Base-by-base conservation (phyloP, 2,113 vertebrate species). In the Macquaria ambigua region DNA sequence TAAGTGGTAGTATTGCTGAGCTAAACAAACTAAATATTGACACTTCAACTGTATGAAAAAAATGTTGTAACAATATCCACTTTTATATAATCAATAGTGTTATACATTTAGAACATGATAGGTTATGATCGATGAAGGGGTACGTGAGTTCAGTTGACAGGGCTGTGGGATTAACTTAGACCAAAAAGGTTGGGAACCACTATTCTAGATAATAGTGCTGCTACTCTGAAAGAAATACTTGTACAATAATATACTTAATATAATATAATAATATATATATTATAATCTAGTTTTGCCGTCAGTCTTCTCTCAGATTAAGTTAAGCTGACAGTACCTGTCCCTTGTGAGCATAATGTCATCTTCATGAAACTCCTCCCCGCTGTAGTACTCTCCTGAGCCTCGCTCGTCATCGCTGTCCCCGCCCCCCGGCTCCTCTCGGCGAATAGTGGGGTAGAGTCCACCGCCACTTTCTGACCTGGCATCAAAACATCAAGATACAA, bases 291-390 rank as follows among this genome's bases (percentile, higher is more conserved):
- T 21, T 63, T 55, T 52, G 14, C n/a, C 31, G 25, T 72, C 46
- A 11, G 34, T 56, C 16, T 68, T 71, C 59, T 18, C n/a, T 52
- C 58, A 41, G 23, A n/a, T 43, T 11, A 15, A 41, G 34, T 43
- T 11, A 8, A 31, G 23, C 10, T 28, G 2, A n/a, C 55, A 15
- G 46, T 91, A 98, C 98, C 97, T 97, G 93, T 96, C 96, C 85
- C 92, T 95, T 14, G 97, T 90, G 18, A 97, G 94, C 76, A 97
- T 97, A 89, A 95, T 96, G 85, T 97, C 96, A 0, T 98, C 98
- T 68, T 98, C 97, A 0, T 96, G 96, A 85, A 95, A 96, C 67
- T 99, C 98, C 31, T 99, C 98, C 23, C 97, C 96, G 21, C 98
- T 98, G 92, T 95, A 97, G 91, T 97, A 98, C 3, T 98, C 97